phyloP scores from a whole-genome alignment of 1,140 invertebrate species.

The Zelostemma sp. region DNA sequence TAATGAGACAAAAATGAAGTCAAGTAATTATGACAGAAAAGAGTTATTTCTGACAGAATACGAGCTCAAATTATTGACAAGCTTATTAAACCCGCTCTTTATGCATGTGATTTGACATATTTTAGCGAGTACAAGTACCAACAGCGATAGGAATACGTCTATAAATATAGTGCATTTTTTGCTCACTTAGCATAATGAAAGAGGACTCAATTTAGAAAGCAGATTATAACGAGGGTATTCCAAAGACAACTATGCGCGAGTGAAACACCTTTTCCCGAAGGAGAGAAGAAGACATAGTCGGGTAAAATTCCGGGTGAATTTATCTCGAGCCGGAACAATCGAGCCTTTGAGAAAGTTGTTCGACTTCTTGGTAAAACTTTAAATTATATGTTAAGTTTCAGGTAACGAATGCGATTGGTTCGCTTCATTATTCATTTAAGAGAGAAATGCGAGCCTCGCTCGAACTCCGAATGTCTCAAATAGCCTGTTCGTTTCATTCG shows the following conservation, averaged over 20 bases:
- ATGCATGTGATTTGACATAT: no score
- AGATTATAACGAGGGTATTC: slow-evolving; percentile 24
- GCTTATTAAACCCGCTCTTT: no score
- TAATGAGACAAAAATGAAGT: no score
- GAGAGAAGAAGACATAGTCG: slow-evolving; percentile 9
- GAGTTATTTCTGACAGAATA: no score
- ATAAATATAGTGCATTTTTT: no score
- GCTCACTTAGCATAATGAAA: slow-evolving; percentile 26
- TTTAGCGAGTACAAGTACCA: no score
- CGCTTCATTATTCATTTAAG: slow-evolving; percentile 48
- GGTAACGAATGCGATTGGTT: slow-evolving; percentile 48
- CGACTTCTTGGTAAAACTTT: slow-evolving; percentile 45
- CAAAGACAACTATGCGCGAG: slow-evolving; percentile 21
- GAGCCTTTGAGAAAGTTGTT: slow-evolving; percentile 44
- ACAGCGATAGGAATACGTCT: no score
- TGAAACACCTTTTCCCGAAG: slow-evolving; percentile 41
- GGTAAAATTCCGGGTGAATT: slow-evolving; percentile 46
- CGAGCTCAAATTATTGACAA: no score
- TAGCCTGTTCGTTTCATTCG: background rate
- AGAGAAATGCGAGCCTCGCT: slow-evolving; percentile 35
- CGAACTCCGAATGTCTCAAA: slow-evolving; percentile 11
- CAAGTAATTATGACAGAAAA: no score
- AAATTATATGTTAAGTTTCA: slow-evolving; percentile 49
- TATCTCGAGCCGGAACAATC: slow-evolving; percentile 44
- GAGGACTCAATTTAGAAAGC: slow-evolving; percentile 13